Conservation (phyloP, 2,888 invertebrate genomes). For the Pasiphila rectangulata region DNA sequence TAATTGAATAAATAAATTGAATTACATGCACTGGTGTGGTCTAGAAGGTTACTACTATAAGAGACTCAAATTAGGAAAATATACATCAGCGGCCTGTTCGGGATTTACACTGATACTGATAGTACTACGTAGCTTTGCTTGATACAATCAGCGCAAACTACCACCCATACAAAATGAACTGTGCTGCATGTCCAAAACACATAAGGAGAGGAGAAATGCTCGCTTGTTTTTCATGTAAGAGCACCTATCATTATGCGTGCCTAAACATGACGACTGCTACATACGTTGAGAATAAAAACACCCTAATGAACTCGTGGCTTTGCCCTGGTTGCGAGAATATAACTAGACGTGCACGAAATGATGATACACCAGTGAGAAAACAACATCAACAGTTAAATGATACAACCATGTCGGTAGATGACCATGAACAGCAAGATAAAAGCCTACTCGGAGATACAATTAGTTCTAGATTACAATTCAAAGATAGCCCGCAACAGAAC, state of each 20-base stretch:
- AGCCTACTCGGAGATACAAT: neutral
- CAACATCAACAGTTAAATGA: neutral
- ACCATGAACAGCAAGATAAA: neutral
- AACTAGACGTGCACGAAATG: neutral
- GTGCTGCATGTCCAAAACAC: neutral
- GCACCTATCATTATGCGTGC: neutral
- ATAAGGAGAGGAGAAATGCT: neutral
- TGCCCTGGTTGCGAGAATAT: neutral
- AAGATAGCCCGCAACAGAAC: too few relatives aligned
- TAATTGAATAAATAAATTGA: too few relatives aligned
- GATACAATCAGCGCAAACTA: too few relatives aligned
- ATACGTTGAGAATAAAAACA: neutral
- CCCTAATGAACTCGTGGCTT: neutral
- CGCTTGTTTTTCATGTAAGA: neutral
- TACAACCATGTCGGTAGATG: neutral
- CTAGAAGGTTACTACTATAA: too few relatives aligned
- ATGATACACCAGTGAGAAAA: neutral
- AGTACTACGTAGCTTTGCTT: too few relatives aligned
- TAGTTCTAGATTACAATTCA: too few relatives aligned
- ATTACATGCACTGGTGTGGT: too few relatives aligned
- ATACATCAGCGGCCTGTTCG: too few relatives aligned
- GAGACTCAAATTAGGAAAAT: too few relatives aligned
- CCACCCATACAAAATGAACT: too few relatives aligned
- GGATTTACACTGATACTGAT: too few relatives aligned
- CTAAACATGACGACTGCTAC: neutral